Base-by-base conservation (phyloP, 2,113 vertebrate genomes). In the Eretmochelys imbricata region DNA sequence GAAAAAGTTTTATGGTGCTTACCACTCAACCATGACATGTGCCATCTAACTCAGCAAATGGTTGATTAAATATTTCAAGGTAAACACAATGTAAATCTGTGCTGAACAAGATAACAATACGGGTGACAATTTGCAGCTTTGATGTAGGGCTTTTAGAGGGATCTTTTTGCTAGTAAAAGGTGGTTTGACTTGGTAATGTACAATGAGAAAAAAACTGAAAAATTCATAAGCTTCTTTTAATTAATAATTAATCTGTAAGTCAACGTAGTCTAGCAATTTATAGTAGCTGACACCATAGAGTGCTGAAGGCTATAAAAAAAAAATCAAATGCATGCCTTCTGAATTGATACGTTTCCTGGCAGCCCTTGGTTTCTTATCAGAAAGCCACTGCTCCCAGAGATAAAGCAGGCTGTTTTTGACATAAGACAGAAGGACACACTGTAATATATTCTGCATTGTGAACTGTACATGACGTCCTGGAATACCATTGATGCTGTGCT, bases 181-280 rank as follows among this genome's bases (percentile, higher is more conserved):
- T 94, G 91, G 82, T 84, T 96, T 94, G 10, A 51, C 93, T 97
- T 98, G 97, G 94, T 97, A 94, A 96, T 89, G 95, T 79, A 87
- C 88, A 94, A 95, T 81, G 94, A 98, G 91, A 96, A 98, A 96
- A 98, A 97, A 55, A 96, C 90, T 98, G 96, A 98, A 98, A 98
- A 95, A 98, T 98, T 98, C 94, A 98, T 97, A 96, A 94, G 91
- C 76, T 94, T 94, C 89, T 84, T 95, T 95, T 95, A 97, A 98
- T 99, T 98, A 98, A 99, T 99, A 98, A 99, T 99, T 97, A 98
- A 99, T 98, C 93, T 91, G 90, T 96, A 98, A 97, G 90, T 95
- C 97, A 95, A 97, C 46, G 93, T 72, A 22, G 91, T 88, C 87
- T 93, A 85, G 96, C 82, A 96, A 96, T 98, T 98, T 95, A 97